A percentile compares a stretch with the other conserved stretches of the same genome.
Evolutionary conservation across 2,888 invertebrate genomes (phyloP).

Genomic region (Phymatocera aterrima): DNA sequence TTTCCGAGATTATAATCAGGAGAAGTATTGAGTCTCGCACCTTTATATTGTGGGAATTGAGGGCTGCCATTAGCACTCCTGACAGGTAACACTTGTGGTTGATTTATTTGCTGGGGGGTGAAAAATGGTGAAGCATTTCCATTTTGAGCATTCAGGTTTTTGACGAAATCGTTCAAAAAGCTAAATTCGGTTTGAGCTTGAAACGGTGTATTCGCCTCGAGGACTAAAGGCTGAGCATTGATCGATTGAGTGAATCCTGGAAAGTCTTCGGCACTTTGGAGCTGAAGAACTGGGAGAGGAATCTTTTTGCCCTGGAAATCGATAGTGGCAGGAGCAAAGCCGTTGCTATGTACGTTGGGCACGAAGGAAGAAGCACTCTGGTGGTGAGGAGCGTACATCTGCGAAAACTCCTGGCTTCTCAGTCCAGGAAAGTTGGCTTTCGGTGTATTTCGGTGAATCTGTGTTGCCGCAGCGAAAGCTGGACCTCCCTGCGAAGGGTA

Average conservation of each 20-base stretch:
- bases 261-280: conserved; percentile 53
- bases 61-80: conserved; percentile 57
- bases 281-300: conserved; percentile 56
- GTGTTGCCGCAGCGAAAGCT: conserved; percentile 21
- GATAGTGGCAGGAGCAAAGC: conserved; percentile 9
- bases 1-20: conserved; percentile 49
- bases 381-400: conserved; percentile 46
- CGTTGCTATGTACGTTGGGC: background rate
- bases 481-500: conserved; percentile 25
- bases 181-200: conserved; percentile 55
- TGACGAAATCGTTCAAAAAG: conserved; percentile 40
- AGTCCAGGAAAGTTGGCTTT: conserved; percentile 45
- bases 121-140: conserved; percentile 53
- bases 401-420: conserved; percentile 15
- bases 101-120: conserved; percentile 43
- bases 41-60: conserved; percentile 61
- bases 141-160: conserved; percentile 46
- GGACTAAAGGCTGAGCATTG: conserved; percentile 59
- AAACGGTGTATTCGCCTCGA: conserved; percentile 54
- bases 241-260: conserved; percentile 54
- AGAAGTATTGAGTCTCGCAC: conserved; percentile 55
- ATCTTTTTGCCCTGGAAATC: conserved; percentile 54
- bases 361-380: conserved; percentile 39
- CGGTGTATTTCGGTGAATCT: conserved; percentile 38
- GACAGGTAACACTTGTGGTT: conserved; percentile 59